Base-by-base conservation (phyloP, 2,888 invertebrate species). In the Suillia variegata region DNA sequence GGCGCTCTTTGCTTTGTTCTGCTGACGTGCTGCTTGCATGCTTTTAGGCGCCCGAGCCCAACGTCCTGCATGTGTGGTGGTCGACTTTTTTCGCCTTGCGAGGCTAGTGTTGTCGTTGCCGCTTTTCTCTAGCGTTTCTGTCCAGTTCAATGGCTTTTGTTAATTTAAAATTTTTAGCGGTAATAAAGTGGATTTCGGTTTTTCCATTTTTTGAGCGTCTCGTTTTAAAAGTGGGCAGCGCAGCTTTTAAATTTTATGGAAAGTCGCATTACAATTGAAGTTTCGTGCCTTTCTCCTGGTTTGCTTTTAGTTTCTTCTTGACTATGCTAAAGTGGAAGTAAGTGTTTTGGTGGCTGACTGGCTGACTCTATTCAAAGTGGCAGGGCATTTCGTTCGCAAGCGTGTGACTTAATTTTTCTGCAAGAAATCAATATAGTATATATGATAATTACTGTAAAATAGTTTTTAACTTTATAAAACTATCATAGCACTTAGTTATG, bases 271-370 rank as follows among this genome's bases (percentile, higher is more conserved):
- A n/a, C n/a, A n/a, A n/a, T n/a, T n/a, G n/a, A n/a, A n/a, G n/a
- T n/a, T n/a, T n/a, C n/a, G 8, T 2, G 42, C 3, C 17, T 42
- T 42, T 12, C 17, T 42, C 17, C 13, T 8, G 17, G 48, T 20
- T 21, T 20, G 5, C 22, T 18, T n/a, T 49, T n/a, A 3, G 20
- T 24, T 51, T 51, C 18, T 47, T 8, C 4, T 22, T 22, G n/a
- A n/a, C n/a, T n/a, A n/a, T 10, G 10, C 26, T 26, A 26, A 51
- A 22, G 12, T 51, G 54, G n/a, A 42, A 42, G 42, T 42, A 54
- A 54, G 17, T 54, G 13, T 2, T 13, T 21, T 20, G 12, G 26
- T 26, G 26, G 26, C 26, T n/a, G n/a, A n/a, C n/a, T n/a, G n/a
- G n/a, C n/a, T n/a, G n/a, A 47, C 47, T 4, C 20, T 49, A 20